phyloP scores from a whole-genome alignment of 2,797 vertebrate species.

The Coracias cyanogaster region DNA sequence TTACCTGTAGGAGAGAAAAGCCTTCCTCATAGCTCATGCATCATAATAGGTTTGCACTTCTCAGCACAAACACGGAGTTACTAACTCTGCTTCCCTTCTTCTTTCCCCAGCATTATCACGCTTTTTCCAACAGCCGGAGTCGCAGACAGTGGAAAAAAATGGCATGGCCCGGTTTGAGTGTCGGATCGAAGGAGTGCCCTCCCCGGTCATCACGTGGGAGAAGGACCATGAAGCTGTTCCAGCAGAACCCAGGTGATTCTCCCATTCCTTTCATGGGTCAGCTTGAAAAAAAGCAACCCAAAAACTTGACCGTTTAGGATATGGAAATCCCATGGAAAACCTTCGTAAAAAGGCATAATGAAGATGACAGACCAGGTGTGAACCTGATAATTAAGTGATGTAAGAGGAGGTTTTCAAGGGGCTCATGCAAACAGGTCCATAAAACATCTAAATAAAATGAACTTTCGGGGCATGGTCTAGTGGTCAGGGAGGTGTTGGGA shows the following conservation, averaged over 20 bases:
- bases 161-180: conserved; percentile 91
- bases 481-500: too few relatives aligned
- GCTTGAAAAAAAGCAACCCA: not conserved
- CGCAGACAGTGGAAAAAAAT: conserved; percentile 85
- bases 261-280: not conserved
- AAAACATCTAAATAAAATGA: not conserved
- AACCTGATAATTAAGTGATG: not conserved
- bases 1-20: not conserved
- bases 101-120: conserved; percentile 83
- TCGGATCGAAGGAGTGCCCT: conserved; percentile 87
- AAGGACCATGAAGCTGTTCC: conserved; percentile 85
- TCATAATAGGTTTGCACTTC: not conserved
- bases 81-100: not conserved
- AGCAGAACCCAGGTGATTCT: conserved; percentile 84
- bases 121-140: conserved; percentile 88
- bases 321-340: not conserved
- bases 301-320: not conserved
- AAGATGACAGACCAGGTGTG: not conserved
- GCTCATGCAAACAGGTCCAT: not conserved
- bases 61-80: not conserved
- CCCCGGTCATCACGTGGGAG: conserved; percentile 91
- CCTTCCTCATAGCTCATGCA: not conserved
- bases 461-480: too few relatives aligned
- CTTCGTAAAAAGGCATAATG: not conserved
- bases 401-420: not conserved